A percentile compares a stretch with the other conserved stretches of the same genome.
Conservation (phyloP, 1,140 invertebrate species). For the Leptopilina boulardi region DNA sequence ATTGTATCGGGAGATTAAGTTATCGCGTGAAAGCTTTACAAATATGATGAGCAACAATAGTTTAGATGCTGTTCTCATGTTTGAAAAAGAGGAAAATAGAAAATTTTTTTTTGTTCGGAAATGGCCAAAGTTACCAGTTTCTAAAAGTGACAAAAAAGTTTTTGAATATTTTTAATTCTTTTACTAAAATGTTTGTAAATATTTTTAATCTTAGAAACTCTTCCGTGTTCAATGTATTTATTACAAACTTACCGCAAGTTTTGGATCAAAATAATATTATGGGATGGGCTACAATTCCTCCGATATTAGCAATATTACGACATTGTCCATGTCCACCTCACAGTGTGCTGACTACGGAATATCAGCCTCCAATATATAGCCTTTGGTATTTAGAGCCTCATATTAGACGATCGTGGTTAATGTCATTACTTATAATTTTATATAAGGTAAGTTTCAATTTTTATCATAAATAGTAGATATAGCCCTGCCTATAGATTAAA, state of each 20-base stretch:
- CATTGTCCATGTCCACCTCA: conserved; percentile 87
- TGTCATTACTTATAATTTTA: conserved; percentile 93
- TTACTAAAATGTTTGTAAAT: background rate
- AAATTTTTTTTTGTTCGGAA: too few species aligned
- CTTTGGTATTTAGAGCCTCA: conserved; percentile 92
- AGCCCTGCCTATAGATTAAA: too few species aligned
- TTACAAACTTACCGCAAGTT: conserved; percentile 94
- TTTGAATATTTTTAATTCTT: too few species aligned
- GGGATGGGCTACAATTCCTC: conserved; percentile 90
- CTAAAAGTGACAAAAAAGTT: too few species aligned
- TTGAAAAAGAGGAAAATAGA: too few species aligned
- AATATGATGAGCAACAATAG: too few species aligned
- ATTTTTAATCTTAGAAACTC: conserved; percentile 80
- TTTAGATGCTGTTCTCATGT: too few species aligned
- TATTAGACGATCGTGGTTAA: conserved; percentile 92
- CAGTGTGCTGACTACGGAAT: conserved; percentile 70
- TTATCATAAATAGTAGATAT: too few species aligned
- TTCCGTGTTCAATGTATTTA: conserved; percentile 96
- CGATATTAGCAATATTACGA: conserved; percentile 90
- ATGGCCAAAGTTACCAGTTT: too few species aligned
- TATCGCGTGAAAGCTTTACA: too few species aligned
- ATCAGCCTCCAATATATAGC: conserved; percentile 84
- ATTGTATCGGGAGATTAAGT: too few species aligned
- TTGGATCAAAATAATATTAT: conserved; percentile 96
- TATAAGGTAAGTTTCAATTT: conserved; percentile 87